Evolutionary conservation across 2,113 vertebrate species (phyloP).

Genomic region (Brachyhypopomus occidentalis): DNA sequence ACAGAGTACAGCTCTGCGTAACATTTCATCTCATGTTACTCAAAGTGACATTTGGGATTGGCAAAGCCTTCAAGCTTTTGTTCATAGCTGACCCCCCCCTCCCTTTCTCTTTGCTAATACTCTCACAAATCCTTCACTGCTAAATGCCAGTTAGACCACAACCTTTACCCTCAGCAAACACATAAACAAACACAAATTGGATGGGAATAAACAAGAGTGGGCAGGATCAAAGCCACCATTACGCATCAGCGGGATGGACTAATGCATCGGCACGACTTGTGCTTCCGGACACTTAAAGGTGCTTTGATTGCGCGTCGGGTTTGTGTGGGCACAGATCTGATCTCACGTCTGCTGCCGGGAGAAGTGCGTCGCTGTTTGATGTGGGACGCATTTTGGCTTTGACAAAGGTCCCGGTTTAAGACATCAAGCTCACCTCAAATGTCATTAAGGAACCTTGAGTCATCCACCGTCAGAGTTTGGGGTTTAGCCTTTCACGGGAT

Average conservation of each 20-base stretch:
- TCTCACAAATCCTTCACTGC: neutral
- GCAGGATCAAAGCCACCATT: neutral
- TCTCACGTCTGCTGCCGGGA: neutral
- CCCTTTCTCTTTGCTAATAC: neutral
- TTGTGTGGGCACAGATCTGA: constrained; percentile 19
- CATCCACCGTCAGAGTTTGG: neutral
- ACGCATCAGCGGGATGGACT: constrained; percentile 1
- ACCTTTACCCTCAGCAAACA: constrained; percentile 22
- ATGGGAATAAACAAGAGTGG: constrained; percentile 11
- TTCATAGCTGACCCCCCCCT: neutral
- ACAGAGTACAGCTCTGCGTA: neutral
- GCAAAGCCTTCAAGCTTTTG: constrained; percentile 11
- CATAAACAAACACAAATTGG: constrained; percentile 17
- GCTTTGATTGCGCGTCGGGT: constrained; percentile 15
- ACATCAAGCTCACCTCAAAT: constrained; percentile 2
- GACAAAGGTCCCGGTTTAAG: constrained; percentile 6
- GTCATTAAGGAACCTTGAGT: constrained; percentile 19
- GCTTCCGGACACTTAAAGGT: neutral
- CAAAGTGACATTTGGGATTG: constrained; percentile 23
- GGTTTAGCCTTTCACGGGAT: constrained; percentile 9
- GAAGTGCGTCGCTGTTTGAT: neutral
- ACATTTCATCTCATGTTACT: constrained; percentile 19
- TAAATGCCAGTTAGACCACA: constrained; percentile 18
- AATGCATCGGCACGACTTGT: neutral
- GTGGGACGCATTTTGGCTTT: constrained; percentile 1